A percentile compares a stretch with the other conserved stretches of the same genome.
These are phyloP conservation scores for Quadriops clusia DNA, from an alignment of 2,888 invertebrate genomes.

Conservation along the genomic window DNA sequence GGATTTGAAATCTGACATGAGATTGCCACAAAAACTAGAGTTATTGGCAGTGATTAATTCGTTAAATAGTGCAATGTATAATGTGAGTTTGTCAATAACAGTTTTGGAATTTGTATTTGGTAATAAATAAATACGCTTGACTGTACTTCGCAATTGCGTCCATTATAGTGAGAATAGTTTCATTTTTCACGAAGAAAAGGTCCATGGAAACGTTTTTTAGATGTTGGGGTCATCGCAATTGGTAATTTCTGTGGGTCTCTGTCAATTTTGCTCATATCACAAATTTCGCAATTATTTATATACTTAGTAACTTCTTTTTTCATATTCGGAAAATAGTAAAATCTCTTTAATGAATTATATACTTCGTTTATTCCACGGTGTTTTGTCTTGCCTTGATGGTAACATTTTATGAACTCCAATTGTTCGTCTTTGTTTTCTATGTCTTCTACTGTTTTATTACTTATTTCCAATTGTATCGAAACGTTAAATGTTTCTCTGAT, in stretches of 20 bases:
- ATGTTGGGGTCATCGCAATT: conserved; percentile 9
- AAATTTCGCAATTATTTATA: conserved; percentile 12
- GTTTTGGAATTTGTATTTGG: conserved; percentile 8
- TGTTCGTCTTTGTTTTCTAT: conserved; percentile 11
- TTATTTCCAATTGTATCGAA: conserved; percentile 11
- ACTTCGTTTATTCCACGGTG: conserved; percentile 15
- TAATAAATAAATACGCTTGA: conserved; percentile 12
- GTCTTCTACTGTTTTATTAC: conserved; percentile 13
- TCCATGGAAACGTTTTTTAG: conserved; percentile 14
- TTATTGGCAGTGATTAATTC: no score
- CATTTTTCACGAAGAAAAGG: conserved; percentile 8
- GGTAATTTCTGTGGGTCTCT: conserved; percentile 10
- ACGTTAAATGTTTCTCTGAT: conserved; percentile 9
- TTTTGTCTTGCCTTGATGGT: conserved; percentile 12
- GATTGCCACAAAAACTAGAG: no score
- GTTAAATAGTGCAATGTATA: no score
- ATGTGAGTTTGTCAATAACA: conserved; percentile 12
- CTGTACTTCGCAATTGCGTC: conserved; percentile 11
- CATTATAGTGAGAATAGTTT: no score
- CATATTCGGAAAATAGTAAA: conserved; percentile 16
- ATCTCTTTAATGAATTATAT: conserved; percentile 10
- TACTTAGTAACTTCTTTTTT: conserved; percentile 14
- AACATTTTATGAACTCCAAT: conserved; percentile 10
- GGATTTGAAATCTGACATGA: no score
- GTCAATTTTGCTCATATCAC: conserved; percentile 10